Evolutionary conservation across 2,113 vertebrate genomes (phyloP).

Genomic region (Rutilus rutilus): DNA sequence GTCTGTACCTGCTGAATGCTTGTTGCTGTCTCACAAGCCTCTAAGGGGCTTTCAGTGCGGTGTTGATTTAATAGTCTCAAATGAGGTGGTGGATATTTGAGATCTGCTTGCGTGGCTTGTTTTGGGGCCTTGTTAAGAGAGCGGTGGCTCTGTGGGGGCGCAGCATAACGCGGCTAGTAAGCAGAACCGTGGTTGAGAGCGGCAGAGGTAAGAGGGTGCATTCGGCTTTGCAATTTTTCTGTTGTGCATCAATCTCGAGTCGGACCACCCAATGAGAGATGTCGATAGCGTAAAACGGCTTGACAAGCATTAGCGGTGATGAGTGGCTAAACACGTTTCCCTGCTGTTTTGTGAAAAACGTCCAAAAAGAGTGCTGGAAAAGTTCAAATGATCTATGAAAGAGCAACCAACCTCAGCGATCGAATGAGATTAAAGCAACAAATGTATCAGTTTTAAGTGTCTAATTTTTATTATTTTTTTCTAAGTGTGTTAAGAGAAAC

Average conservation of each 20-base stretch:
- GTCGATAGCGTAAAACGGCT: constrained; percentile 5
- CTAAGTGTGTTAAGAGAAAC: neutral
- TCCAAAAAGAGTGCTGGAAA: neutral
- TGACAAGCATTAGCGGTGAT: constrained; percentile 49
- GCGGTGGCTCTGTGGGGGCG: constrained; percentile 11
- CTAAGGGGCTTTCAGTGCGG: constrained; percentile 58
- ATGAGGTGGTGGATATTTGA: constrained; percentile 43
- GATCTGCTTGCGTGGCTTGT: constrained; percentile 23
- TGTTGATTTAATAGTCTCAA: constrained; percentile 53
- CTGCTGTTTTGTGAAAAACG: constrained; percentile 24
- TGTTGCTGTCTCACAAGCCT: constrained; percentile 52
- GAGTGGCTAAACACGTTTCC: constrained; percentile 7
- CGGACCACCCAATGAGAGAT: constrained; percentile 39
- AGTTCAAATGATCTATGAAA: constrained; percentile 31
- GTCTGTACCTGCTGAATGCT: constrained; percentile 51
- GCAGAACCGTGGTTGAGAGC: constrained; percentile 1
- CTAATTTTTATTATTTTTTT: neutral
- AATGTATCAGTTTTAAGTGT: neutral
- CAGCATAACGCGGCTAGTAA: neutral
- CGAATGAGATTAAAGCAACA: neutral
- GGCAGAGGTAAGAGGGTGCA: constrained; percentile 3
- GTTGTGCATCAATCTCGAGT: constrained; percentile 45
- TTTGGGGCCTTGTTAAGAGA: constrained; percentile 19
- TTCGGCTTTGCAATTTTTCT: constrained; percentile 35
- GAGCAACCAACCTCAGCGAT: neutral